Conservation (phyloP, 64 coral and sea anemone genomes). For the Pachyseris speciosa region DNA sequence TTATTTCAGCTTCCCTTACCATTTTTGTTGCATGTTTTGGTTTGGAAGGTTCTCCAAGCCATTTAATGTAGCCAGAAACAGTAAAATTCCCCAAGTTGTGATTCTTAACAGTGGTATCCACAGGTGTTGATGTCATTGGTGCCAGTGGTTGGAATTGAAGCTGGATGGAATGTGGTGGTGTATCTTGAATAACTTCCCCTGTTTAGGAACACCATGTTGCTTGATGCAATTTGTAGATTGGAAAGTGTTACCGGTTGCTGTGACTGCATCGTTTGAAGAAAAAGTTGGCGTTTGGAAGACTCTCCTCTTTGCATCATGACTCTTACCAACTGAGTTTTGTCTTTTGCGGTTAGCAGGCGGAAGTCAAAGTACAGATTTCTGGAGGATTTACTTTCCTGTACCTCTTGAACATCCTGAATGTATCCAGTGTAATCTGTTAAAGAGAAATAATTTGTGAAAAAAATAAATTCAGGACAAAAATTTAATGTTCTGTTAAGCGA, state of each 20-base stretch:
- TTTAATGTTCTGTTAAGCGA: no score
- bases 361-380: conserved; percentile 32
- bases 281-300: conserved; percentile 43
- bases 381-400: conserved; percentile 40
- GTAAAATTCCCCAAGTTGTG: conserved; percentile 66
- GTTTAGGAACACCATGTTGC: conserved; percentile 67
- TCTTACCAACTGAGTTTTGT: conserved; percentile 54
- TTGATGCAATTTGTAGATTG: conserved; percentile 73
- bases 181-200: no score
- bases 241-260: conserved; percentile 60
- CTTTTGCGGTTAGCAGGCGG: conserved; percentile 29
- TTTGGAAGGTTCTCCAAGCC: conserved; percentile 35
- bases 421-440: conserved; percentile 53
- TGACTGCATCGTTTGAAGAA: conserved; percentile 42
- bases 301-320: conserved; percentile 42
- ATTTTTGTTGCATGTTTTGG: conserved; percentile 53
- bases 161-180: no score
- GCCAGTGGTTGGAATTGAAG: no score
- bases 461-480: no score
- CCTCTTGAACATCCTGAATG: conserved; percentile 53
- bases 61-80: conserved; percentile 72
- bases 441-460: background rate
- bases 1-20: conserved; percentile 54
- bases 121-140: no score
- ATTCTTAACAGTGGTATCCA: no score